Base-by-base conservation (phyloP, 2,797 vertebrate genomes). In the Cyprinodon diabolis region DNA sequence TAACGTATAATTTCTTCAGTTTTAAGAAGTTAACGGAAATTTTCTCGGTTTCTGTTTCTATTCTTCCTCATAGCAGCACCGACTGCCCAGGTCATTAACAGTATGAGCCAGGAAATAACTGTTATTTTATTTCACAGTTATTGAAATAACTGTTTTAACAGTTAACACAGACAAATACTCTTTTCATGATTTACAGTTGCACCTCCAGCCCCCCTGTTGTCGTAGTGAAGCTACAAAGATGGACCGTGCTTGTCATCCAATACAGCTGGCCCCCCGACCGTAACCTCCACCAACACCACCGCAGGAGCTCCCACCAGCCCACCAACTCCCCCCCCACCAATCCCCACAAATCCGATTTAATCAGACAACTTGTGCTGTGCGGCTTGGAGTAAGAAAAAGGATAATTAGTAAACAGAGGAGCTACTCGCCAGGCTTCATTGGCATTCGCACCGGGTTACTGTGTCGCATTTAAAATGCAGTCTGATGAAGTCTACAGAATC, bases 401-500 rank as follows among this genome's bases (percentile, higher is more conserved):
- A 96, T 98, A 97, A 99, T 99, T 98, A 98, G 98, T 98, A 99
- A 97, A 97, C 98, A 99, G 96, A 96, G 96, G 96, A 96, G 96
- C 96, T 95, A 94, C 96, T 96, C 95, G 94, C 95, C 93, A 95
- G 87, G 96, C 96, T 96, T 99, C 97, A 99, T 99, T 98, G 97
- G 96, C 96, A 99, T 99, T 99, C 97, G 95, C 97, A 96, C 95
- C 96, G 96, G 96, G 97, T 97, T 96, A 97, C 96, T 97, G 97
- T 97, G 96, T 97, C 96, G 96, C 97, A 98, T 99, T 99, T 99
- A 98, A 99, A 98, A 99, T 98, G 97, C 97, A 96, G 96, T 96
- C 97, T 99, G 97, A 99, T 98, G 97, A 98, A 98, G 97, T 98
- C 97, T 97, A 97, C 97, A 98, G 97, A 98, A 98, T 99, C 97